These are phyloP conservation scores for Chrysomela aeneicollis DNA, from an alignment of 2,888 invertebrate species.

Conservation along the genomic window DNA sequence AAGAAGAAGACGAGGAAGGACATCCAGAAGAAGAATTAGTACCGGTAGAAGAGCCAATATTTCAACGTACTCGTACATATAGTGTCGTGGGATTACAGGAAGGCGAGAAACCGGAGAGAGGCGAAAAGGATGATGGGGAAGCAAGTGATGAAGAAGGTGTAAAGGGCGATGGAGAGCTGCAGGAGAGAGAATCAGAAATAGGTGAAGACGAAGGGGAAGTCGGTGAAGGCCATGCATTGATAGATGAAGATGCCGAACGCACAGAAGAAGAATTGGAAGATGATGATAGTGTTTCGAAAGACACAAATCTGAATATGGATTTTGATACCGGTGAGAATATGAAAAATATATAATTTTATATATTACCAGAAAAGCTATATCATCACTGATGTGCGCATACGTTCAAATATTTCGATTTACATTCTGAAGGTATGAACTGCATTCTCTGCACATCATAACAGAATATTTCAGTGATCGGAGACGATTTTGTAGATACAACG, in stretches of 20 bases:
- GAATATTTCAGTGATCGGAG: background rate
- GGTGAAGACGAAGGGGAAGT: slow-evolving; percentile 8
- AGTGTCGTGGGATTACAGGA: slow-evolving; percentile 5
- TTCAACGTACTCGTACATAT: background rate
- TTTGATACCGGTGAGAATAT: too few species aligned
- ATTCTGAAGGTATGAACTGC: too few species aligned
- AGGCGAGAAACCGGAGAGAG: slow-evolving; percentile 12
- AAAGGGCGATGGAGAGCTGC: background rate
- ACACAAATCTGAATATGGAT: background rate
- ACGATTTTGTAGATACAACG: background rate
- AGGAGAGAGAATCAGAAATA: too few species aligned
- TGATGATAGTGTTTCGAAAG: background rate
- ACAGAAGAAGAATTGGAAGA: slow-evolving; percentile 18
- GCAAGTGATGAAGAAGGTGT: slow-evolving; percentile 26
- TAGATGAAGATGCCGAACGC: too few species aligned
- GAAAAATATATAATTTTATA: too few species aligned
- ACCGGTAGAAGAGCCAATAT: background rate
- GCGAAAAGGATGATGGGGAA: slow-evolving; percentile 10
- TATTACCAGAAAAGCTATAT: too few species aligned
- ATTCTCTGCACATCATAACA: too few species aligned
- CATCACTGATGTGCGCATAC: too few species aligned
- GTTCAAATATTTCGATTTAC: too few species aligned
- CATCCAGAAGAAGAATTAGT: background rate
- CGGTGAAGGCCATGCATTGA: slow-evolving; percentile 6
- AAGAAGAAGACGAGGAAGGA: slow-evolving; percentile 1